A percentile compares a stretch with the other conserved stretches of the same genome.
These are phyloP conservation scores for Masnerella sp. DNA, from an alignment of 2,888 invertebrate genomes.

Conservation along the genomic window DNA sequence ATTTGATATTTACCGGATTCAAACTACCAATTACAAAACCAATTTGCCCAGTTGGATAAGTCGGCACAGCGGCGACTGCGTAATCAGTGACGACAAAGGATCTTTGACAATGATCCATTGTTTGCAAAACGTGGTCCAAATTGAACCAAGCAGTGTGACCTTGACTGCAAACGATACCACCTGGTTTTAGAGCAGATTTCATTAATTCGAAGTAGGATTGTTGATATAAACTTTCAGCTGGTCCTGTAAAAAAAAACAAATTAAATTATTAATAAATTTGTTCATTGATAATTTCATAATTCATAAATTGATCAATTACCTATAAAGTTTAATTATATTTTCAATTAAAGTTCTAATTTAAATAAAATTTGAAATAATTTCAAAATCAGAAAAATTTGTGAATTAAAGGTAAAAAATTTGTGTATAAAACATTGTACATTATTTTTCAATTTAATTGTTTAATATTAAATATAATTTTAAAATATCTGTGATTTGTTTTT, in stretches of 20 bases:
- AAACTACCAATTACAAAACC: slow-evolving; percentile 94
- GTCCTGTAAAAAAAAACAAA: slow-evolving; percentile 78
- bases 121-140: slow-evolving; percentile 86
- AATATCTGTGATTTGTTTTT: no score
- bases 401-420: no score
- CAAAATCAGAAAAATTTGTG: no score
- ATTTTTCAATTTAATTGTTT: no score
- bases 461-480: no score
- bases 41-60: slow-evolving; percentile 98
- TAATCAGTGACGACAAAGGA: slow-evolving; percentile 90
- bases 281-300: not conserved
- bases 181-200: slow-evolving; percentile 88
- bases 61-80: slow-evolving; percentile 91
- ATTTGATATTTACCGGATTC: slow-evolving; percentile 81
- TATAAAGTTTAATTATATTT: no score
- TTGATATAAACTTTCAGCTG: slow-evolving; percentile 85
- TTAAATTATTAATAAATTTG: not conserved
- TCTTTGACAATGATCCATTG: slow-evolving; percentile 85
- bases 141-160: slow-evolving; percentile 88
- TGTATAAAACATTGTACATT: no score
- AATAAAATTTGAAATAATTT: no score
- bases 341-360: no score
- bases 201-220: slow-evolving; percentile 91
- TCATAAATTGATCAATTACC: no score
- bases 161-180: slow-evolving; percentile 97